phyloP scores from a whole-genome alignment of 2,888 invertebrate species.

The Chymomyza procnemis region DNA sequence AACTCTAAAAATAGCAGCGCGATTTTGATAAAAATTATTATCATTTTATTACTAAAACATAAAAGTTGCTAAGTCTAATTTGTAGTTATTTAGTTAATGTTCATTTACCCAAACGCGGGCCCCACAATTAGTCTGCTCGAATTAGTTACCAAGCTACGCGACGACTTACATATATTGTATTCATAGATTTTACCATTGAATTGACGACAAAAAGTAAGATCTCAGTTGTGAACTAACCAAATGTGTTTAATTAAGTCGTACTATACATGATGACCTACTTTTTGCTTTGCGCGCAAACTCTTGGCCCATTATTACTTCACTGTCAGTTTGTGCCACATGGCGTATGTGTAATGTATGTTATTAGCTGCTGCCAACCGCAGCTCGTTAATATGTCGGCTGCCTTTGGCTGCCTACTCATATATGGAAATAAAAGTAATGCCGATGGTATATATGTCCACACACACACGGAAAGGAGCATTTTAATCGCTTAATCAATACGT shows the following conservation, averaged over 20 bases:
- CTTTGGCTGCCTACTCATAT: neutral
- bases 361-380: constrained; percentile 18
- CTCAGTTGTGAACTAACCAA: neutral
- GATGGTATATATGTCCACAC: neutral
- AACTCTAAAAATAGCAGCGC: too few species aligned
- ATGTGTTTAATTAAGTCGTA: neutral
- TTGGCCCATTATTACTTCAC: neutral
- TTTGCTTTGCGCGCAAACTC: neutral
- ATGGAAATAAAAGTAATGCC: neutral
- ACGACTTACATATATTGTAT: neutral
- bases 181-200: neutral
- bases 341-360: constrained; percentile 51
- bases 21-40: too few species aligned
- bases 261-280: neutral
- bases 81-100: too few species aligned
- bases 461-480: neutral
- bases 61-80: too few species aligned
- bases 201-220: neutral
- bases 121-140: too few species aligned
- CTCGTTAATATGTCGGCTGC: neutral
- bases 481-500: neutral
- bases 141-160: too few species aligned
- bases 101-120: too few species aligned
- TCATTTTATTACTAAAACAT: too few species aligned
- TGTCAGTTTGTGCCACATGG: constrained; percentile 5